Evolutionary conservation across 2,113 vertebrate genomes (phyloP).

Genomic region (Catharus fuscescens): DNA sequence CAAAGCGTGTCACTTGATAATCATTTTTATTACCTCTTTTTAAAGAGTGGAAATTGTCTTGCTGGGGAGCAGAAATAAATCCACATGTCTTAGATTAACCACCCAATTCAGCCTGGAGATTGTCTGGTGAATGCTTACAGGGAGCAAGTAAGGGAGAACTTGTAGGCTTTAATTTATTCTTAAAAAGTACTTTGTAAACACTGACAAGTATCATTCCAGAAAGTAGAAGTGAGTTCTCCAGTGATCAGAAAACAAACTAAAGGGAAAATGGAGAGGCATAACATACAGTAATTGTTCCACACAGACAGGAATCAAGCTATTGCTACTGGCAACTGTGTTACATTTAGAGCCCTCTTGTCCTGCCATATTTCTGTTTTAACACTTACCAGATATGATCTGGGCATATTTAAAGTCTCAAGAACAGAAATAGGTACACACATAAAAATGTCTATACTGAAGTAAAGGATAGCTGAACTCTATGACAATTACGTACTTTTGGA

Average conservation of each 20-base stretch:
- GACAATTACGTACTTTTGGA: not conserved
- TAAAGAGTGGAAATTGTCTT: constrained; percentile 38
- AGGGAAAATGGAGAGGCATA: not conserved
- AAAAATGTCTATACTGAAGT: not conserved
- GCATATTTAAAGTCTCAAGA: constrained; percentile 24
- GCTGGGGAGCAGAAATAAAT: not conserved
- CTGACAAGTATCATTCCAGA: not conserved
- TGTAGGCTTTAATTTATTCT: not conserved
- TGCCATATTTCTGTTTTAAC: constrained; percentile 10
- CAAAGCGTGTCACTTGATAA: not conserved
- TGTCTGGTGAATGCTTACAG: not conserved
- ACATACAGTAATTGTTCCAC: not conserved
- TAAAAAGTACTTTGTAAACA: not conserved
- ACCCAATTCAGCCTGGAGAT: not conserved
- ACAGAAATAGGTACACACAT: not conserved
- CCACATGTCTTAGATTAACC: not conserved
- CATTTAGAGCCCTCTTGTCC: not conserved
- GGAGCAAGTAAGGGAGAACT: not conserved
- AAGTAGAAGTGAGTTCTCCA: not conserved
- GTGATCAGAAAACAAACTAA: not conserved
- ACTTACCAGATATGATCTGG: not conserved
- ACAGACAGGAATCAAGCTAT: not conserved
- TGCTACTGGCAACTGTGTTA: not conserved
- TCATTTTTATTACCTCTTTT: not conserved
- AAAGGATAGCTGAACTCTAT: not conserved